Conservation (phyloP, 2,888 invertebrate species). For the Archaeoteleia sp. region DNA sequence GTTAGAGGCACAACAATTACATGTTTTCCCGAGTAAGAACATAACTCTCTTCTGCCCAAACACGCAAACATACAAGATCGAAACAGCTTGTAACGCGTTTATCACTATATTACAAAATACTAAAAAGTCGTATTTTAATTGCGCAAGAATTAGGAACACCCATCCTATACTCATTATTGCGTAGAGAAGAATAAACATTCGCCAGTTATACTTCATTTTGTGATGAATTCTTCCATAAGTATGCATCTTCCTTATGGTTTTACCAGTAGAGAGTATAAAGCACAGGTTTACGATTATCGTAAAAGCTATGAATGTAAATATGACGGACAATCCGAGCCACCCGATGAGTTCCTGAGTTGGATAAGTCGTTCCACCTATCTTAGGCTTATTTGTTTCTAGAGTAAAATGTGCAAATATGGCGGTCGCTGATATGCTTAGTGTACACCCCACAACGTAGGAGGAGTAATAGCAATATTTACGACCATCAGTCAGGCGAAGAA, state of each 20-base stretch:
- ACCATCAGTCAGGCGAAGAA: slow-evolving; percentile 88
- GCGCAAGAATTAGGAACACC: slow-evolving; percentile 86
- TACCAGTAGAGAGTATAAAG: slow-evolving; percentile 86
- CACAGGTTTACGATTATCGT: slow-evolving; percentile 86
- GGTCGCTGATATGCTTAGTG: slow-evolving; percentile 82
- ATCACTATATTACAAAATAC: slow-evolving; percentile 85
- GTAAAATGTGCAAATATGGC: slow-evolving; percentile 89
- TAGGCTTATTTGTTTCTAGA: slow-evolving; percentile 81
- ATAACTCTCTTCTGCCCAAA: slow-evolving; percentile 87
- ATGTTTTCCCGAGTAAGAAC: slow-evolving; percentile 86
- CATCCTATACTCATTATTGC: slow-evolving; percentile 85
- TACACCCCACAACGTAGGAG: slow-evolving; percentile 86
- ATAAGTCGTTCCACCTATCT: slow-evolving; percentile 62
- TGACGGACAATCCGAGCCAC: slow-evolving; percentile 87
- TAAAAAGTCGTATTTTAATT: slow-evolving; percentile 83
- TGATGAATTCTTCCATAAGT: slow-evolving; percentile 91
- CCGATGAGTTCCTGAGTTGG: slow-evolving; percentile 86
- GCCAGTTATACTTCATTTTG: slow-evolving; percentile 89
- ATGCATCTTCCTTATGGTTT: slow-evolving; percentile 86
- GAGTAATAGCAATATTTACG: slow-evolving; percentile 92
- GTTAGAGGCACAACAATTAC: slow-evolving; percentile 77
- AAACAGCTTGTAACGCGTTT: slow-evolving; percentile 85
- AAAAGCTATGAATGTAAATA: slow-evolving; percentile 88
- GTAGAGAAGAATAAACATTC: slow-evolving; percentile 85
- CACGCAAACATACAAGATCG: slow-evolving; percentile 86